A percentile compares a stretch with the other conserved stretches of the same genome.
Conservation (phyloP, 35 echinoderm and acorn worm genomes). For the Lytechinus pictus region DNA sequence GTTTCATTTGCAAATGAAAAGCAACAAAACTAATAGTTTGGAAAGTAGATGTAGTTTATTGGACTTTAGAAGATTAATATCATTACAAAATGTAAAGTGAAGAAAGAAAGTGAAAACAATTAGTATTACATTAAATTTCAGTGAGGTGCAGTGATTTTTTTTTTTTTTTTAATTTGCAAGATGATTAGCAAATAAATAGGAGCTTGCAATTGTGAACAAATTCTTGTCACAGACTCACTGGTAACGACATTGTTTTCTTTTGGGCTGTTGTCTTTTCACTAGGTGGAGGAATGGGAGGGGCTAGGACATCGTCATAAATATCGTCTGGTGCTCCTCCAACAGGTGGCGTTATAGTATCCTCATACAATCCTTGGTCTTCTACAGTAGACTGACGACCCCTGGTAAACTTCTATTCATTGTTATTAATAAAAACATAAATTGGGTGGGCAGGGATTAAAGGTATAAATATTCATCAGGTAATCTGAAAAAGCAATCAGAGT, state of each 20-base stretch:
- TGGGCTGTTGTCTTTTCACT: not conserved
- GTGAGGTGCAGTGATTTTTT: not conserved
- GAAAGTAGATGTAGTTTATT: too few species aligned
- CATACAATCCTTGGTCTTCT: not conserved
- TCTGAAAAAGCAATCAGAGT: too few species aligned
- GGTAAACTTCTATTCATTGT: not conserved
- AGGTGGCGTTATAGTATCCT: not conserved
- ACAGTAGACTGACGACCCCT: not conserved
- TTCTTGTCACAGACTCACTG: not conserved
- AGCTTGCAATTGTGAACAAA: not conserved
- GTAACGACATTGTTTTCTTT: not conserved
- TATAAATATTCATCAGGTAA: too few species aligned
- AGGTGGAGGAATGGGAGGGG: not conserved
- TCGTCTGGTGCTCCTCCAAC: not conserved
- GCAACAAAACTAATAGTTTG: too few species aligned
- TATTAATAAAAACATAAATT: not conserved
- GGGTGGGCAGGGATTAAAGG: not conserved
- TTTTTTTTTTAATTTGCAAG: not conserved
- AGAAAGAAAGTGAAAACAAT: too few species aligned
- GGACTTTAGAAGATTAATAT: too few species aligned
- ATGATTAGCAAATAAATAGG: not conserved
- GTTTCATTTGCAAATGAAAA: too few species aligned
- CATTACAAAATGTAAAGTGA: too few species aligned
- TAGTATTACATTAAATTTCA: not conserved
- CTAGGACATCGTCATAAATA: not conserved